Conservation (phyloP, 2,797 vertebrate species). For the Melanotaenia pygmaea region DNA sequence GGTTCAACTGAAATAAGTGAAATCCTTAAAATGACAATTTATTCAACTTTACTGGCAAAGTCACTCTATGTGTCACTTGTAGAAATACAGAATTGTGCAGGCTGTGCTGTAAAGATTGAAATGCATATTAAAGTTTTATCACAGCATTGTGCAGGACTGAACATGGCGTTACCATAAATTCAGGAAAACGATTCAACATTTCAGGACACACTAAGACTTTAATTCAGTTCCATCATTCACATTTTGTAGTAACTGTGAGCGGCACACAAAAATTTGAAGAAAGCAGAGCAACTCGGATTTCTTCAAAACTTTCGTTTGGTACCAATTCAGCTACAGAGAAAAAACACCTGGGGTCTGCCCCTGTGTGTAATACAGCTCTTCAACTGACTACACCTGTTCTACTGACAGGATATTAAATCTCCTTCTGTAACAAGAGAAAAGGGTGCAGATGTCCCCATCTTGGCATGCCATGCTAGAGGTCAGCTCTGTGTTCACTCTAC, state of each 20-base stretch:
- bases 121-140: conserved; percentile 9
- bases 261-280: conserved; percentile 35
- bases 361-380: conserved; percentile 25
- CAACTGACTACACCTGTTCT: conserved; percentile 44
- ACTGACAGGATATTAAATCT: conserved; percentile 56
- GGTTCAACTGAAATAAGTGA: conserved; percentile 12
- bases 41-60: conserved; percentile 21
- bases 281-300: conserved; percentile 18
- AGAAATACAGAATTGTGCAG: conserved; percentile 19
- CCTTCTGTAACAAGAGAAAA: conserved; percentile 35
- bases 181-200: conserved; percentile 17
- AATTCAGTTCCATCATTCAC: conserved; percentile 29
- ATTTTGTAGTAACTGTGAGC: conserved; percentile 49
- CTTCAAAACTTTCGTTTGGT: conserved; percentile 54
- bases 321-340: conserved; percentile 31
- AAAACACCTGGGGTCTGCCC: conserved; percentile 37
- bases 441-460: conserved; percentile 35
- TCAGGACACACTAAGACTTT: conserved; percentile 22
- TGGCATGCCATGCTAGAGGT: conserved; percentile 28
- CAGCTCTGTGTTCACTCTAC: conserved; percentile 18
- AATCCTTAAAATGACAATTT: conserved; percentile 33
- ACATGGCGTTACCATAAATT: conserved; percentile 10
- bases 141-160: conserved; percentile 5
- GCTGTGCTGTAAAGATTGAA: conserved; percentile 26
- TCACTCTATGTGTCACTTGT: conserved; percentile 6